These are phyloP conservation scores for Heterochromis multidens DNA, from an alignment of 2,113 vertebrate genomes.

Conservation along the genomic window DNA sequence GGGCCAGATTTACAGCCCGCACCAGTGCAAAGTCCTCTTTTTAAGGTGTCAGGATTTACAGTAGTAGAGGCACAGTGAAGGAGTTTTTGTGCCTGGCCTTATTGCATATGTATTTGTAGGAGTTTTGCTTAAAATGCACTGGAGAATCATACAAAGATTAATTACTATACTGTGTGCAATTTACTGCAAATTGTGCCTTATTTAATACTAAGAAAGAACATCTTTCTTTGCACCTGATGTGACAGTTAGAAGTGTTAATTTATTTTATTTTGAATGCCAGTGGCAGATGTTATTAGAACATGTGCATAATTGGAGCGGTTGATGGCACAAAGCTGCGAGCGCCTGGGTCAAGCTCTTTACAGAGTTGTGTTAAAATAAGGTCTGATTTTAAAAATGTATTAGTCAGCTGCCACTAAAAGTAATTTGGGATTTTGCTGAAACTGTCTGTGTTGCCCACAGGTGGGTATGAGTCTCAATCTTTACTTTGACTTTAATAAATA, in stretches of 20 bases:
- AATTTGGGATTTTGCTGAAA: not conserved
- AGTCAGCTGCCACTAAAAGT: not conserved
- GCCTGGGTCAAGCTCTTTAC: fast-evolving
- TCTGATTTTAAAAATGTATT: fast-evolving
- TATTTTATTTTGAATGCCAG: not conserved
- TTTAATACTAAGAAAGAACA: not conserved
- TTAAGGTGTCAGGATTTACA: too few relatives aligned
- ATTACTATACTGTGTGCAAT: too few relatives aligned
- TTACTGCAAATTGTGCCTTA: too few relatives aligned
- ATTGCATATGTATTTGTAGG: fast-evolving
- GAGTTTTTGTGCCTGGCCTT: fast-evolving
- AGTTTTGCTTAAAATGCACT: fast-evolving
- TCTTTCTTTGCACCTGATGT: not conserved
- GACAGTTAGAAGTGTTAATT: not conserved
- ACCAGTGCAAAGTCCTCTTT: too few relatives aligned
- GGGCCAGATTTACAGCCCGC: too few relatives aligned
- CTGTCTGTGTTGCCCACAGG: not conserved
- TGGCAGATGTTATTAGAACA: not conserved
- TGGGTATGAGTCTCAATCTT: not conserved
- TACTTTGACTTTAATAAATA: too few relatives aligned
- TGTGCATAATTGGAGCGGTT: not conserved
- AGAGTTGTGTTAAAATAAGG: not conserved
- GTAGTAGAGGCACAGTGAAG: too few relatives aligned
- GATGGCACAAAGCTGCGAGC: not conserved
- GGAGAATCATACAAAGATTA: not conserved